A percentile compares a stretch with the other conserved stretches of the same genome.
Conservation (phyloP, 2,113 vertebrate species). For the Mormyrus iriodes region DNA sequence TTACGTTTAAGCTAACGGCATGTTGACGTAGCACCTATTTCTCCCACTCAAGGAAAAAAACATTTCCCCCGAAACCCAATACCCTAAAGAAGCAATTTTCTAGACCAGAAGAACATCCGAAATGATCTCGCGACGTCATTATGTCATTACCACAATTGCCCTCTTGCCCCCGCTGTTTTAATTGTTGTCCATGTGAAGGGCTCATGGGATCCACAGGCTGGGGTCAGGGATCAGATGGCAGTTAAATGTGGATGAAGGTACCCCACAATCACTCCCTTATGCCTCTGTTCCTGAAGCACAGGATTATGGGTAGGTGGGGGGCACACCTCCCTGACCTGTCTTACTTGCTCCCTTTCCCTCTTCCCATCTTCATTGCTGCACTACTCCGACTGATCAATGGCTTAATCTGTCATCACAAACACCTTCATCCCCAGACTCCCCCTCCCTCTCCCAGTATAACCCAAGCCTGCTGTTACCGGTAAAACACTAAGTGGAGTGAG, state of each 20-base stretch:
- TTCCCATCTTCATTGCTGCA: slow-evolving; percentile 58
- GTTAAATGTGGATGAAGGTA: slow-evolving; percentile 56
- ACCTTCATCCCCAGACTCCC: slow-evolving; percentile 29
- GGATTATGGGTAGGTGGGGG: slow-evolving; percentile 9
- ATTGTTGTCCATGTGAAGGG: slow-evolving; percentile 60
- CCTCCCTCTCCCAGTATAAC: neutral
- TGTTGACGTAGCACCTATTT: slow-evolving; percentile 50
- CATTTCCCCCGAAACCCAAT: slow-evolving; percentile 59
- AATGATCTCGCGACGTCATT: slow-evolving; percentile 62
- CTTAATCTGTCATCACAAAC: slow-evolving; percentile 68
- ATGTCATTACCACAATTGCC: slow-evolving; percentile 73
- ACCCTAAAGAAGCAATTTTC: slow-evolving; percentile 63
- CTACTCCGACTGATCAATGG: slow-evolving; percentile 64
- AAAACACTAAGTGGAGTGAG: slow-evolving; percentile 14
- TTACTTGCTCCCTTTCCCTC: slow-evolving; percentile 23
- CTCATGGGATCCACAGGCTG: slow-evolving; percentile 29
- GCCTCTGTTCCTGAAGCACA: slow-evolving; percentile 32
- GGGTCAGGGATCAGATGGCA: slow-evolving; percentile 3
- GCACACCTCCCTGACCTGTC: slow-evolving; percentile 32
- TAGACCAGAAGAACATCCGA: slow-evolving; percentile 58
- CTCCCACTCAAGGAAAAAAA: slow-evolving; percentile 59
- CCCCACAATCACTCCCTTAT: slow-evolving; percentile 65
- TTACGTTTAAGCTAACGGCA: slow-evolving; percentile 43
- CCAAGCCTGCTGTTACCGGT: neutral
- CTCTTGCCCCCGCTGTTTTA: slow-evolving; percentile 65